Evolutionary conservation across 2,888 invertebrate species (phyloP).

Genomic region (Dinocampus coccinellae): DNA sequence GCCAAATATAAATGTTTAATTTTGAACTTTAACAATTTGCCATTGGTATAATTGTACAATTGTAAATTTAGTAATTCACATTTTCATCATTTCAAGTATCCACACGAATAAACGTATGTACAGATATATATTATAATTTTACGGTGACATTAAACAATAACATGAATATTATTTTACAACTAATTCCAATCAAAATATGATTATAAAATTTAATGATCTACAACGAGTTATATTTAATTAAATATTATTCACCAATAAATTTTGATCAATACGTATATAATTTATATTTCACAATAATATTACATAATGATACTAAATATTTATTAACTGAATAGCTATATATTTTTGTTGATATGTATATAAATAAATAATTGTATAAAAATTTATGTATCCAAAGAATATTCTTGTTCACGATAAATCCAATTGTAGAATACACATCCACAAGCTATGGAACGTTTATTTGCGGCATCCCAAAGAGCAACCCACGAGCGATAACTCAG

Average conservation of each 20-base stretch:
- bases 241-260: background rate
- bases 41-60: background rate
- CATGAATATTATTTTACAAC: background rate
- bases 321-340: background rate
- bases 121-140: background rate
- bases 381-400: slow-evolving; percentile 15
- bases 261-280: background rate
- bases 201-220: background rate
- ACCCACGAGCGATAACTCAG: slow-evolving; percentile 46
- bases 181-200: background rate
- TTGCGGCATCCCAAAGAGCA: slow-evolving; percentile 48
- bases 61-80: slow-evolving; percentile 8
- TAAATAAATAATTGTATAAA: background rate
- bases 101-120: background rate
- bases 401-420: background rate
- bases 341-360: too few relatives aligned
- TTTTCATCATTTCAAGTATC: background rate
- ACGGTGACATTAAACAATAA: background rate
- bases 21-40: background rate
- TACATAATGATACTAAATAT: background rate
- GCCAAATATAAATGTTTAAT: slow-evolving; percentile 3
- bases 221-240: background rate
- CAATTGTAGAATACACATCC: slow-evolving; percentile 22
- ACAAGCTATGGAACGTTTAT: slow-evolving; percentile 43
- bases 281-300: background rate